Percentiles rank a stretch among this genome's conserved stretches.
These are phyloP conservation scores for Ceyx erithaca DNA, from an alignment of 2,797 vertebrate species.

Conservation along the genomic window DNA sequence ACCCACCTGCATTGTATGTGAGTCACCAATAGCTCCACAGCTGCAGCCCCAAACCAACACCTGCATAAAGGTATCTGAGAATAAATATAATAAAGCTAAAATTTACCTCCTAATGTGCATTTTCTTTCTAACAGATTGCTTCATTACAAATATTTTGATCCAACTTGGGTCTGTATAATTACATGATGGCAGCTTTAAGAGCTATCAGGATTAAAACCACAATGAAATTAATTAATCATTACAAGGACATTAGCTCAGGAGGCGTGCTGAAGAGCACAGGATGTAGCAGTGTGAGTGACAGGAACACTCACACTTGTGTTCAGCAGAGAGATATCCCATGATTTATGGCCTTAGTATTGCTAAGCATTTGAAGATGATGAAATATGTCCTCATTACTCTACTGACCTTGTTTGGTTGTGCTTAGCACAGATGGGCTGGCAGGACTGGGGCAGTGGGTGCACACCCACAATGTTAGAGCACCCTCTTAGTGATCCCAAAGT, in stretches of 20 bases:
- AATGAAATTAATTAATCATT: not conserved
- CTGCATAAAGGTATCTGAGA: slow-evolving; percentile 80
- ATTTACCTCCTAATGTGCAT: not conserved
- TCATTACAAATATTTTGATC: not conserved
- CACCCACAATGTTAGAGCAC: fast-evolving
- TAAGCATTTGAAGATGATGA: not conserved
- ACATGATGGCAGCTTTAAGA: not conserved
- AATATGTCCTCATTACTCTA: not conserved
- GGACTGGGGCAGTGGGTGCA: not conserved
- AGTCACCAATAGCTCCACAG: slow-evolving; percentile 80
- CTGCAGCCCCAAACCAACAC: slow-evolving; percentile 77
- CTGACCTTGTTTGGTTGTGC: not conserved
- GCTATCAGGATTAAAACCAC: not conserved
- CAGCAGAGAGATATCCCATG: not conserved
- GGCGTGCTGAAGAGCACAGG: not conserved
- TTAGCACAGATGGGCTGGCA: not conserved
- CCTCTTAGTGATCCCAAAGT: not conserved
- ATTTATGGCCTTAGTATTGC: not conserved
- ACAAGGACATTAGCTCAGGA: not conserved
- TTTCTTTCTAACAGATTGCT: not conserved
- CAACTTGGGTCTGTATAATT: not conserved
- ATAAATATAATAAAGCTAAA: not conserved
- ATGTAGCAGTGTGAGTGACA: not conserved
- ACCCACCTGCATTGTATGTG: slow-evolving; percentile 87
- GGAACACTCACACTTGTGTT: not conserved